phyloP scores from a whole-genome alignment of 2,797 vertebrate species.

The Xenopus petersii region DNA sequence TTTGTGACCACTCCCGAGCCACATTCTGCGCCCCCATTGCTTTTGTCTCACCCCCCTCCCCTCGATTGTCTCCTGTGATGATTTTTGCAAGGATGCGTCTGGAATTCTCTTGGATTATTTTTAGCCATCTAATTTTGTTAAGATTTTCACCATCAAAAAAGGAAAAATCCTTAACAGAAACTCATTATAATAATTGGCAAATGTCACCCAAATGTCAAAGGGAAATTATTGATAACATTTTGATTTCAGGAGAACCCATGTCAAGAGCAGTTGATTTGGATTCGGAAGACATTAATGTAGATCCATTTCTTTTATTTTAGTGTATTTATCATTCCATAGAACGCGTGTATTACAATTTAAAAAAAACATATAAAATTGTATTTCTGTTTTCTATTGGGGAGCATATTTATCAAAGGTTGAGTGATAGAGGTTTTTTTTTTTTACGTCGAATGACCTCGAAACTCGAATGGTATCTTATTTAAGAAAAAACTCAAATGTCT shows the following conservation, averaged over 20 bases:
- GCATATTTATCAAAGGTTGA: too few relatives aligned
- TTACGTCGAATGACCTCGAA: too few relatives aligned
- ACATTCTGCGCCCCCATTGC: background rate
- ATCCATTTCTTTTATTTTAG: background rate
- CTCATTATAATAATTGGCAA: background rate
- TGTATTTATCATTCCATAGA: too few relatives aligned
- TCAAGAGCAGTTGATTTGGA: background rate
- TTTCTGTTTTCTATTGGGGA: too few relatives aligned
- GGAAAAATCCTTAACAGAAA: background rate
- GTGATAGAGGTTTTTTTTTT: too few relatives aligned
- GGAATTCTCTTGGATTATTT: conserved; percentile 11
- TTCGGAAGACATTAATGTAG: conserved; percentile 18
- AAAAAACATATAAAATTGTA: too few relatives aligned
- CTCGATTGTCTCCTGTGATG: background rate
- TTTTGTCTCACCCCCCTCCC: conserved; percentile 10
- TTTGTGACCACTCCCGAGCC: conserved; percentile 23
- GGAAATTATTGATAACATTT: background rate
- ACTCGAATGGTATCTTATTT: too few relatives aligned
- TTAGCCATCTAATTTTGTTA: background rate
- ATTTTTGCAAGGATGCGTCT: conserved; percentile 16
- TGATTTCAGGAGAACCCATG: background rate
- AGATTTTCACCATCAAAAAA: background rate
- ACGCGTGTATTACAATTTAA: too few relatives aligned
- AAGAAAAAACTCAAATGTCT: too few relatives aligned
- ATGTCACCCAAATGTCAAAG: background rate